These are phyloP conservation scores for Drosophila limbata DNA, from an alignment of 2,888 invertebrate genomes.

Conservation along the genomic window DNA sequence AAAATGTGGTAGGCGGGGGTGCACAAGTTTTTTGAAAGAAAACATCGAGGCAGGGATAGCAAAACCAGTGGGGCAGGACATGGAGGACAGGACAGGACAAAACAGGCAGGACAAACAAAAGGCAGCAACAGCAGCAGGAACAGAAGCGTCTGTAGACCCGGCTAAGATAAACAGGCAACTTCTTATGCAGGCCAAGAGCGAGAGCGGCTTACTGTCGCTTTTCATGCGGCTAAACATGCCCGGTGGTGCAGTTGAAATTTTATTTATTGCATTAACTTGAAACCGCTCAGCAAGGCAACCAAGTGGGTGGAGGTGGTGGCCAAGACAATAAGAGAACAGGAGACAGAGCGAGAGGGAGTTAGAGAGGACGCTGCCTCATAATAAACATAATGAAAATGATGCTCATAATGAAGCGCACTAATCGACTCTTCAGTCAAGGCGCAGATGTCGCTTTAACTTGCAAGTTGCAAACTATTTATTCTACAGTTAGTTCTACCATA, in stretches of 20 bases:
- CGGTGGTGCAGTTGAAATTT: slow-evolving; percentile 80
- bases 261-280: slow-evolving; percentile 80
- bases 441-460: slow-evolving; percentile 48
- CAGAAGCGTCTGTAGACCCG: slow-evolving; percentile 48
- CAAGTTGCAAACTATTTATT: slow-evolving; percentile 52
- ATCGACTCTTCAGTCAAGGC: slow-evolving; percentile 60
- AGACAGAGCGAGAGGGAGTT: neutral
- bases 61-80: slow-evolving; percentile 51
- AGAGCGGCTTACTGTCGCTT: slow-evolving; percentile 74
- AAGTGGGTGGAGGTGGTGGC: slow-evolving; percentile 4
- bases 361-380: slow-evolving; percentile 38
- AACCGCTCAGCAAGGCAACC: slow-evolving; percentile 45
- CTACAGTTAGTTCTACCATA: slow-evolving; percentile 15
- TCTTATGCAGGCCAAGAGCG: slow-evolving; percentile 64
- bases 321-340: neutral
- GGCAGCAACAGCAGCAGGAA: slow-evolving; percentile 56
- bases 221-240: slow-evolving; percentile 80
- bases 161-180: slow-evolving; percentile 78
- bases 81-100: slow-evolving; percentile 45
- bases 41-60: slow-evolving; percentile 40
- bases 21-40: slow-evolving; percentile 68
- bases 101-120: slow-evolving; percentile 66
- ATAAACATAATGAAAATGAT: slow-evolving; percentile 79
- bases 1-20: slow-evolving; percentile 16
- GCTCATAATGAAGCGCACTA: slow-evolving; percentile 77